Evolutionary conservation across 2,113 vertebrate species (phyloP), one percentile per base, ranked within the genome.

Genomic region (Scophthalmus maximus): DNA sequence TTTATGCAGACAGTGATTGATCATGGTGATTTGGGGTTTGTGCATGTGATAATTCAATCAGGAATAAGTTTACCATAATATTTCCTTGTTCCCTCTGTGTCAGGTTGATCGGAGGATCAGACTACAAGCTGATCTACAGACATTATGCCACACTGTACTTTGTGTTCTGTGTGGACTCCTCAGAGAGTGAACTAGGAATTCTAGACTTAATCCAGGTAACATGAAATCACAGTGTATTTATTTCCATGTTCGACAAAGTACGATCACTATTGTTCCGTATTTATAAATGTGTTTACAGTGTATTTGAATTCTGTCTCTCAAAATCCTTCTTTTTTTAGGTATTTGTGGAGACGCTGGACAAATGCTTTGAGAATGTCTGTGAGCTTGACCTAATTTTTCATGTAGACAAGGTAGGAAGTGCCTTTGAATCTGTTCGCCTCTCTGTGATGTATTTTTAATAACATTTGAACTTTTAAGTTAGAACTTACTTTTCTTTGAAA

Each of bases 281-380:
- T 34, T 34, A 34, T 34, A 4, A n/a, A 8, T 58, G 9, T 10
- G 8, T n/a, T 46, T 29, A 4, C 60, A 9, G 49, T 40, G 8
- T 17, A 5, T 26, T 27, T 29, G 11, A 29, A 53, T 49, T 56
- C 2, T 49, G 46, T 50, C 66, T 51, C 1, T 20, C 9, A 29
- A 49, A 12, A 25, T 18, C 42, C 25, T 29, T 65, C 10, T 9
- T 6, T 62, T 81, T 30, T 27, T 88, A 99, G 98, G 98, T 99
- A 62, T 99, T 99, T 78, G 98, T 99, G 93, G 97, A 99, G 94
- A 99, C 97, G 15, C 86, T 99, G 93, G 98, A 99, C 93, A 99
- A 99, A 85, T 99, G 98, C 92, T 99, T 99, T 91, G 98, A 99
- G 94, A 99, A 99, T 60, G 97, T 99, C 81, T 99, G 98, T 94